Conservation (phyloP, 2,888 invertebrate species). For the Cryptocephalus moraei region DNA sequence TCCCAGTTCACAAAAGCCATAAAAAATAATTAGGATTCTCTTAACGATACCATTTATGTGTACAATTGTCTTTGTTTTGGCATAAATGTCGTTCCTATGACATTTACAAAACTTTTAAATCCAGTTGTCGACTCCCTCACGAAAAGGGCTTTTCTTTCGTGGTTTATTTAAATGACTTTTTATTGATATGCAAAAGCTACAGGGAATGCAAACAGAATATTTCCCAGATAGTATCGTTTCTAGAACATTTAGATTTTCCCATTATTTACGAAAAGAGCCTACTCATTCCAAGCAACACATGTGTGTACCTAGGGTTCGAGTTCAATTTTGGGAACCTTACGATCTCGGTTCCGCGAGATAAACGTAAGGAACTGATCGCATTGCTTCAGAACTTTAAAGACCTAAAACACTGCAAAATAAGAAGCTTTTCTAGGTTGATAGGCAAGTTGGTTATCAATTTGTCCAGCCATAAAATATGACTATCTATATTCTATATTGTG, state of each 20-base stretch:
- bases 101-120: slow-evolving; percentile 21
- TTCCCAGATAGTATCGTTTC: slow-evolving; percentile 2
- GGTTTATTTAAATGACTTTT: slow-evolving; percentile 17
- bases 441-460: neutral
- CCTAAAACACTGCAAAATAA: neutral
- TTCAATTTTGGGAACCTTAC: neutral
- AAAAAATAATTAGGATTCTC: slow-evolving; percentile 14
- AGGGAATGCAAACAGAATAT: slow-evolving; percentile 8
- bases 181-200: slow-evolving; percentile 9
- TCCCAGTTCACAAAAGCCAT: slow-evolving; percentile 2
- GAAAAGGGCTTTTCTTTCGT: slow-evolving; percentile 12
- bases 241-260: slow-evolving; percentile 7
- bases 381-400: neutral
- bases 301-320: too few species aligned
- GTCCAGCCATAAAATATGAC: slow-evolving; percentile 3
- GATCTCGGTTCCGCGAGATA: neutral
- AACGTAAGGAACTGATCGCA: neutral
- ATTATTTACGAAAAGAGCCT: slow-evolving; percentile 10
- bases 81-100: slow-evolving; percentile 13
- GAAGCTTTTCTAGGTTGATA: neutral
- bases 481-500: slow-evolving; percentile 7
- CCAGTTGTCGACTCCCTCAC: slow-evolving; percentile 13
- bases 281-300: too few species aligned
- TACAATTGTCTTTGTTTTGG: slow-evolving; percentile 17
- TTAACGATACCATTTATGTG: slow-evolving; percentile 14